Conservation (phyloP, 2,113 vertebrate species). For the Solenodon paradoxus region DNA sequence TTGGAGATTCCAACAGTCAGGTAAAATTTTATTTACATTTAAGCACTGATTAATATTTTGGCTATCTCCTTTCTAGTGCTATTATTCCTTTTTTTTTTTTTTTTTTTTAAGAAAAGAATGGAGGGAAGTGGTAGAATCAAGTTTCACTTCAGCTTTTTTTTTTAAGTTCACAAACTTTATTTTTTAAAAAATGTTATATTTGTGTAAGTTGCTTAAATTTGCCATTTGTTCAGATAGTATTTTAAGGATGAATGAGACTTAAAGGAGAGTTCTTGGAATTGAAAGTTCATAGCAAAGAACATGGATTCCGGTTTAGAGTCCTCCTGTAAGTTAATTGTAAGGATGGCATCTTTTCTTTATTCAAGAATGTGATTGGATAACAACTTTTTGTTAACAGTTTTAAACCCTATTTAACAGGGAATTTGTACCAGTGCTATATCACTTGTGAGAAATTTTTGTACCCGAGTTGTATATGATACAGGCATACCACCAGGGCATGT, state of each 20-base stretch:
- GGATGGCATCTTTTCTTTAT: neutral
- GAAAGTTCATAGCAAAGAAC: neutral
- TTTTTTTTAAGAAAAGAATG: conserved; percentile 9
- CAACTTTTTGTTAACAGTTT: neutral
- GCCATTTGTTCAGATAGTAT: neutral
- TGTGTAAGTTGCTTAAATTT: neutral
- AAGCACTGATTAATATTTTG: neutral
- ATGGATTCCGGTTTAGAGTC: neutral
- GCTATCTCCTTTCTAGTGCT: neutral
- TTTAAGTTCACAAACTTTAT: neutral
- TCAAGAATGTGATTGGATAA: neutral
- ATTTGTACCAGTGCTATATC: neutral
- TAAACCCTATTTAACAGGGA: neutral
- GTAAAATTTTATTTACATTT: conserved; percentile 80
- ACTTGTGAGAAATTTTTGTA: neutral
- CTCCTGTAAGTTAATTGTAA: neutral
- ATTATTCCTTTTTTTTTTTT: neutral
- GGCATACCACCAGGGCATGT: neutral
- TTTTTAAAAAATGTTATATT: conserved; percentile 1
- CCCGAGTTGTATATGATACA: neutral
- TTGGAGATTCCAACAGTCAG: conserved; percentile 95
- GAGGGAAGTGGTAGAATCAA: neutral
- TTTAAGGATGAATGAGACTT: neutral
- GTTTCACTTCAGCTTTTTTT: neutral
- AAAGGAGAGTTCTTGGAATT: neutral